Base-by-base conservation (phyloP, 2,888 invertebrate species). In the Gari tellinella region DNA sequence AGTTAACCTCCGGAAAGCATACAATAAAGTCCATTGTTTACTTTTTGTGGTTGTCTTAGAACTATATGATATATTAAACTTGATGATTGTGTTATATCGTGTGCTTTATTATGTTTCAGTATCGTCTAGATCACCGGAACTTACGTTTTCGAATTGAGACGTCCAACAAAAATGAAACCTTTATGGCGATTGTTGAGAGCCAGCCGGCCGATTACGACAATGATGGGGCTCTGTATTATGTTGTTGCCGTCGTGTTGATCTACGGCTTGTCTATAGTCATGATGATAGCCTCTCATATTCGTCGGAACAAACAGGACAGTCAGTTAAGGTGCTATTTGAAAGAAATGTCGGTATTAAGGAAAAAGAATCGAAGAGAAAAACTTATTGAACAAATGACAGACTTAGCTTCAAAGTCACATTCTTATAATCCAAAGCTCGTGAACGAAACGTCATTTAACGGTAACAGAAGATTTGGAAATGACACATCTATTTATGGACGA, bases 221-320 rank as follows among this genome's bases (percentile, higher is more conserved):
- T 70, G 81, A 88, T 17, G 90, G 90, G 1, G 90, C 91, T 10
- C 79, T 91, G 3, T 90, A 90, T 73, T 91, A 91, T 76, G 91
- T 91, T 17, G 86, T 91, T 0, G 90, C 89, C n/a, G 91, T 91
- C 26, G 88, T 91, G 26, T 68, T 91, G 53, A 90, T 91, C 56
- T 91, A 90, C 77, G 91, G 90, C 15, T 84, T 89, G 31, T 90
- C 90, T 10, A 91, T 91, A 40, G 88, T 91, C 14, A 89, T 91
- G 89, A 90, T 91, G 91, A 90, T 91, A 21, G 90, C 90, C 3
- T 91, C 91, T 4, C 90, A 91, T 80, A 89, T 90, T 46, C 84
- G 90, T 25, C 89, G 89, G 66, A 91, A 91, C 77, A 88, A 90
- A 63, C 88, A 88, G 65, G 91, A 91, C 79, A 88, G 84, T 37